Conservation (phyloP, 2,113 vertebrate genomes). For the Heterotis niloticus region DNA sequence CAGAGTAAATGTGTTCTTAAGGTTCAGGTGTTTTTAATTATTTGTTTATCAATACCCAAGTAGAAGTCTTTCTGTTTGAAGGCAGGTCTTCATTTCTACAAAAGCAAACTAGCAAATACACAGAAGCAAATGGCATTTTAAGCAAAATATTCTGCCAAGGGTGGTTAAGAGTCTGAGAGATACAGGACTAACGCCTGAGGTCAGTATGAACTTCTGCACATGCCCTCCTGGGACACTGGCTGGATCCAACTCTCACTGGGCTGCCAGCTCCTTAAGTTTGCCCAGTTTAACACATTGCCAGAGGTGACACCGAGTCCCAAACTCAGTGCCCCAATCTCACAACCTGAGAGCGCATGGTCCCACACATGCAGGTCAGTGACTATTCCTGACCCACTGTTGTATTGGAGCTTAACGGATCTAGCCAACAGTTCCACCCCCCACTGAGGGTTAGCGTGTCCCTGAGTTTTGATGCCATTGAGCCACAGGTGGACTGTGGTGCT, state of each 20-base stretch:
- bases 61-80: too few relatives aligned
- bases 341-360: background rate
- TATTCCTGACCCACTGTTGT: background rate
- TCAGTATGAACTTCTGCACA: background rate
- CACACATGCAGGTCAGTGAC: conserved; percentile 15
- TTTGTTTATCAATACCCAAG: too few relatives aligned
- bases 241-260: background rate
- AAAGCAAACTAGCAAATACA: too few relatives aligned
- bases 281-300: conserved; percentile 3
- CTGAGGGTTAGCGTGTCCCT: background rate
- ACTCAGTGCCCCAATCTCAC: background rate
- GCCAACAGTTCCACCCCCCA: too few relatives aligned
- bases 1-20: too few relatives aligned
- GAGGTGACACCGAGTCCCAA: background rate
- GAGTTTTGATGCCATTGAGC: background rate
- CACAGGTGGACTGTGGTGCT: background rate
- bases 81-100: too few relatives aligned
- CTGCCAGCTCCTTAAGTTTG: background rate
- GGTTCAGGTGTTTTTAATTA: too few relatives aligned
- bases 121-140: background rate
- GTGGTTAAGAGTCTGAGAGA: background rate
- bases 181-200: too few relatives aligned
- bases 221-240: background rate
- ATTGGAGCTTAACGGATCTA: background rate
- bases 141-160: background rate